Evolutionary conservation across 2,113 vertebrate genomes (phyloP), one percentile per base, ranked within the genome.

Genomic region (Amazona vittata): DNA sequence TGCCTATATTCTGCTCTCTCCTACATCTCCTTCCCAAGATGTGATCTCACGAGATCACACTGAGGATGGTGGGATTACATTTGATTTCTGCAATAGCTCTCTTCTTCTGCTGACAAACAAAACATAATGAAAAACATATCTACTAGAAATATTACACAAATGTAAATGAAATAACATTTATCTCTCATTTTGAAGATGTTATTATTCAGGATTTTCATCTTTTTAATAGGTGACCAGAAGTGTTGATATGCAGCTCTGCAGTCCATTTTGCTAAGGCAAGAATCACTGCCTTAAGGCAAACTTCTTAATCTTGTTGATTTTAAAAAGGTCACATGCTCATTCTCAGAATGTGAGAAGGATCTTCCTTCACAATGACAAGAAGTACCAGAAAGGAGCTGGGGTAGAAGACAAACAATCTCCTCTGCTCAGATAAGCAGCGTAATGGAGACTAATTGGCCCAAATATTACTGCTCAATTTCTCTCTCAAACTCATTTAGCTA

Each of bases 251-350:
- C 39, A 79, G 52, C 46, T 92, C 71, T 74, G 69, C 64, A 44
- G 35, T 47, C 19, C 74, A 60, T 86, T 96, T 78, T 65, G 31
- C 41, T 67, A 50, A 73, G 67, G 44, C 11, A 44, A 70, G 71
- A 77, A 84, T 94, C 74, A 67, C 9, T 64, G 57, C 35, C 35
- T 65, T 41, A 64, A 86, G 73, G 71, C 33, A 80, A 90, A 83
- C 41, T 94, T 94, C 80, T 83, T 76, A 76, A 86, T 93, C 89
- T 86, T 67, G 55, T 65, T 89, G 53, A 84, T 80, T 96, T 93
- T 65, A 81, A 82, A 79, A 79, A 84, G 81, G 69, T 37, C 68
- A 84, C 33, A 67, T 10, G 31, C 73, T 89, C 64, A 59, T 83
- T 77, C 37, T 53, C 89, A 73, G 47, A 89, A 62, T 28, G 16